Base-by-base conservation (phyloP, 2,113 vertebrate genomes). In the Holacanthus passer region DNA sequence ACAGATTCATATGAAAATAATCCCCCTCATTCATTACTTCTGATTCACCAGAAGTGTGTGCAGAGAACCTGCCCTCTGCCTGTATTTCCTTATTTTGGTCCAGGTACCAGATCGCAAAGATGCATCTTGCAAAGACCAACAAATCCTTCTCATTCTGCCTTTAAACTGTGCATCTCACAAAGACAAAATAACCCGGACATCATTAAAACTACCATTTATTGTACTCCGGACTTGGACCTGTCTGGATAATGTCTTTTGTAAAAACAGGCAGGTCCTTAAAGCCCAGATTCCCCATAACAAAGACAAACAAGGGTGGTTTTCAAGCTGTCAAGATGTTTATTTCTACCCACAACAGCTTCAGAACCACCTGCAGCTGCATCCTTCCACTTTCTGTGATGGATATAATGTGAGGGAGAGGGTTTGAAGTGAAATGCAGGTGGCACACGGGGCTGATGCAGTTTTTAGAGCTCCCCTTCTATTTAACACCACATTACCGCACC, bases 321-420 rank as follows among this genome's bases (percentile, higher is more conserved):
- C 74, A 82, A 82, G 78, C 81, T 85, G 83, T 89, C 82, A 83
- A 83, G 80, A 82, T 84, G 89, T 84, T 89, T 80, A 85, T 85
- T 87, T 82, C 84, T 72, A 67, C 75, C 80, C 88, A 75, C 85
- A 86, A 66, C 84, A 85, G 84, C 82, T 81, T 85, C 79, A 62
- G 77, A 89, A 78, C 77, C 87, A 85, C 82, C 89, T 91, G 91
- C 89, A 92, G 88, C 87, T 91, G 89, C 89, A 89, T 85, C 87
- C 89, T 87, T 85, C 85, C 75, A 63, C 84, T 77, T 60, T 82
- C 43, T 79, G 88, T 88, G 85, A 88, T 81, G 65, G 88, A 88
- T 91, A 48, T 84, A 73, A 82, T 53, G 35, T 19, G 81, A 88
- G 85, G 75, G 52, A 55, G 64, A 69, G 83, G 67, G 69, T 68